phyloP scores from a whole-genome alignment of 1,140 invertebrate species.

The Hylaeus anthracinus region DNA sequence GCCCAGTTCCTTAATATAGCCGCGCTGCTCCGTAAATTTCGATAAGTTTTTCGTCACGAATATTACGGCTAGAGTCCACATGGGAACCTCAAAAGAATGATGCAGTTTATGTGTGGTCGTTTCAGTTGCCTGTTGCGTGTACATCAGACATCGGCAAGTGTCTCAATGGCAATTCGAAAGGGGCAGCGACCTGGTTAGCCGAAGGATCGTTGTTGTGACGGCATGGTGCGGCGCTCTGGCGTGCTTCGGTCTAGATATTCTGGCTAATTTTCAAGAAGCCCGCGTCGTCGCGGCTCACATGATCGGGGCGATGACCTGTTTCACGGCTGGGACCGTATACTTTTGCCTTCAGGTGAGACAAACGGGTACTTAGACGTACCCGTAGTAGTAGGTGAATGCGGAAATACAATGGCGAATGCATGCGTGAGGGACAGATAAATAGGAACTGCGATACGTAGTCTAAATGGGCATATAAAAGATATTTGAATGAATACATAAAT shows the following conservation, averaged over 20 bases:
- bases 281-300: conserved; percentile 67
- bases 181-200: conserved; percentile 55
- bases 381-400: too few species aligned
- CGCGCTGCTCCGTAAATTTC: conserved; percentile 78
- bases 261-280: conserved; percentile 71
- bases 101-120: background rate
- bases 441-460: too few species aligned
- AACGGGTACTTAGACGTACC: too few species aligned
- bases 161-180: conserved; percentile 68
- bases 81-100: background rate
- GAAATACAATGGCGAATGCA: too few species aligned
- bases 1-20: conserved; percentile 82
- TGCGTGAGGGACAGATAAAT: too few species aligned
- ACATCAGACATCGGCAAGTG: conserved; percentile 70
- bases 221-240: conserved; percentile 61
- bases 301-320: conserved; percentile 70
- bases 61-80: background rate
- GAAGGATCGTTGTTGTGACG: conserved; percentile 46
- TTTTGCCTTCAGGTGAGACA: conserved; percentile 65
- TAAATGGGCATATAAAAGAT: too few species aligned
- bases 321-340: conserved; percentile 66
- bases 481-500: too few species aligned
- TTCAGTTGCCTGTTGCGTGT: conserved; percentile 68
- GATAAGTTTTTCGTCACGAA: background rate
- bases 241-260: conserved; percentile 68